phyloP scores from a whole-genome alignment of 2,797 vertebrate genomes.

The Rhodeus uyekii region DNA sequence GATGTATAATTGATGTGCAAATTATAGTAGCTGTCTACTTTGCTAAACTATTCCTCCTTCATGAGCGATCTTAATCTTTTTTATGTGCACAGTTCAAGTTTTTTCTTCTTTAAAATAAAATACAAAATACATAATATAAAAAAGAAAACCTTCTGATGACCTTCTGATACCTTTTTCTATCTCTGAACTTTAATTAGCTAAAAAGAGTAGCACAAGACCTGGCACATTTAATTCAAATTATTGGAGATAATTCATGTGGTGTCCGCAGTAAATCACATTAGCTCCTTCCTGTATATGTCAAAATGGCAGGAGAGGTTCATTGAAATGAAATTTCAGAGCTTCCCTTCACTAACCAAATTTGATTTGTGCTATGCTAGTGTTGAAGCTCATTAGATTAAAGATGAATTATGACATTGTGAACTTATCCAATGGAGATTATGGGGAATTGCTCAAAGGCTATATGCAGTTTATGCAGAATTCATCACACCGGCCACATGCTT shows the following conservation, averaged over 20 bases:
- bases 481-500: conserved; percentile 21
- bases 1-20: conserved; percentile 13
- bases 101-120: background rate
- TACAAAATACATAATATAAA: background rate
- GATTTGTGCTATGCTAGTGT: conserved; percentile 57
- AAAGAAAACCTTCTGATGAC: conserved; percentile 4
- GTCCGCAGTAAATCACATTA: conserved; percentile 49
- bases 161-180: conserved; percentile 7
- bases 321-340: conserved; percentile 55
- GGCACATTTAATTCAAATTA: conserved; percentile 52
- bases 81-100: background rate
- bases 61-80: background rate
- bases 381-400: conserved; percentile 54
- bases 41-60: background rate
- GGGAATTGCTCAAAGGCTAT: conserved; percentile 47
- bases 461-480: conserved; percentile 43
- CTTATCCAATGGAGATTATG: conserved; percentile 40
- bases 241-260: conserved; percentile 54
- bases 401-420: conserved; percentile 55
- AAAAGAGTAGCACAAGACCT: conserved; percentile 37
- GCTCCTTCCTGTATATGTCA: conserved; percentile 52
- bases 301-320: conserved; percentile 50
- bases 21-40: conserved; percentile 18
- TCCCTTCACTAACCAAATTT: conserved; percentile 50
- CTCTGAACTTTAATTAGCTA: conserved; percentile 46